Base-by-base conservation (phyloP, 2,888 invertebrate genomes). In the Caenorhabditis sinica region DNA sequence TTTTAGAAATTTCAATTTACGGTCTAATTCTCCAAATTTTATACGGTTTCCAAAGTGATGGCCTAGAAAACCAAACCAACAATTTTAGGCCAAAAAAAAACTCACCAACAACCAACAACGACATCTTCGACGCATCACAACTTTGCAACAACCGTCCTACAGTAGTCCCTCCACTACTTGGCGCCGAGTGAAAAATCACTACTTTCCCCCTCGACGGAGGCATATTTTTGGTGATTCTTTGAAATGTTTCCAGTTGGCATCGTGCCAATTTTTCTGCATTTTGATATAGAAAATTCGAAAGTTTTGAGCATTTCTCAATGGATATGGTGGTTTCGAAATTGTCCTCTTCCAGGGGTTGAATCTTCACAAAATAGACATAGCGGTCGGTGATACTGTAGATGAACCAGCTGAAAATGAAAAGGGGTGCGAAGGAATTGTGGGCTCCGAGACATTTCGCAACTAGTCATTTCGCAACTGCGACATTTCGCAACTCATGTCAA, bases 261-360 rank as follows among this genome's bases (percentile, higher is more conserved):
- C 87, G 65, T 11, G 87, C 87, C 40, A 87, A 40, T 33, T 85
- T 84, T 20, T 87, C 86, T 6, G 82, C 83, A 17, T 86, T 80
- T 49, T 80, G 73, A 49, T 72, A 83, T 0, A 87, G 56, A 53
- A 56, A 85, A 11, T 65, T 61, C 0, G 84, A 56, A 1, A 84
- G 40, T 20, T 85, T 85, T 5, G 84, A 81, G 43, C 68, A 75
- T 23, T 81, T 76, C 20, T 83, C 71, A 45, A 86, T 74, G 20
- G 72, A 63, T 36, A 81, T 53, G n/a, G 56, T 65, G 1, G 58
- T 36, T 40, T 84, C 84, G 25, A 66, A 71, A 23, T 53, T 45
- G 9, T 77, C 79, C 1, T 60, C 58, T 28, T 83, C 80, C 9
- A 60, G 60, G 23, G 83, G 45, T 5, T 74, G 53, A 43, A 82